Base-by-base conservation (phyloP, 2,797 vertebrate species). In the Falco concolor region DNA sequence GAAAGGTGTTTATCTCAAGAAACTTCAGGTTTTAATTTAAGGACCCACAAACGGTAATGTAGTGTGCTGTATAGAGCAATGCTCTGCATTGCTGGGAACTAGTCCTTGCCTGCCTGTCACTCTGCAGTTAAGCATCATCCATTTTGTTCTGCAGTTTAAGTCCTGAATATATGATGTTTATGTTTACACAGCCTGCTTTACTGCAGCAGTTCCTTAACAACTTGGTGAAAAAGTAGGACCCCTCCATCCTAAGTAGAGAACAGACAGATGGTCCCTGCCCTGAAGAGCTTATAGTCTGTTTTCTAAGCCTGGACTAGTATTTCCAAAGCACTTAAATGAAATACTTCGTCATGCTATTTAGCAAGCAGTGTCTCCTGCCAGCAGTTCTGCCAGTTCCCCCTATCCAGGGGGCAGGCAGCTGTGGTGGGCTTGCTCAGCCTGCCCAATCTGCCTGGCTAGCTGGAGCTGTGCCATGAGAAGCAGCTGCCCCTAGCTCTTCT, bases 181-280 rank as follows among this genome's bases (percentile, higher is more conserved):
- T 80, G 61, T 72, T 60, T 27, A 1, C 34, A 49, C 23, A 16
- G 24, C 17, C 22, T 2, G 1, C 61, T 61, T 76, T 23, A 19
- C 38, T 72, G 67, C 34, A 30, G 61, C 61, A 50, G 15, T 21
- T 15, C 45, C 34, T 42, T 18, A 25, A 53, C 16, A 8, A 16
- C 17, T 52, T 32, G 1, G 36, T 27, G 45, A 38, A 40, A 53
- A 77, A 90, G 53, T 3, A 25, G 54, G 18, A 42, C 9, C 50
- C 36, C 57, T 86, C 32, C 40, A 19, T 34, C 4, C 10, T 1
- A n/a, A 68, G 47, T 1, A 61, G 63, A 90, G 84, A 61, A 57
- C n/a, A 70, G 75, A 38, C 91, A 95, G 95, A 92, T 93, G 89
- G 89, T 77, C 60, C 72, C 84, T 70, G 91, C 91, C 89, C 94